Conservation (phyloP, 1,140 invertebrate species). For the Leptonema lineaticorne region DNA sequence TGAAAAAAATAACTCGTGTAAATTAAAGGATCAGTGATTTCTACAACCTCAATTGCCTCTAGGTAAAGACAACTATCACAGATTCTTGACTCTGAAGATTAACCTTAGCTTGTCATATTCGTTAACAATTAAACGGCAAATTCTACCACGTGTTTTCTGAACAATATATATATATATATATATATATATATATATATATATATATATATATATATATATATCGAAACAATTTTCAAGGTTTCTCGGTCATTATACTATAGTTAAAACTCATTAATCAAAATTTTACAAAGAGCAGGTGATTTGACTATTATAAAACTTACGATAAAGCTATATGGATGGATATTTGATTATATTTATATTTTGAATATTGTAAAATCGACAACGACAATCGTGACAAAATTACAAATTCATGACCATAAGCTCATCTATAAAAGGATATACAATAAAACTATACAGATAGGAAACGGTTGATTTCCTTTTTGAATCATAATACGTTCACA, state of each 20-base stretch:
- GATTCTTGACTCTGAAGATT: not conserved
- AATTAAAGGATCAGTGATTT: not conserved
- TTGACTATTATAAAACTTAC: not conserved
- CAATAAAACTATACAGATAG: not conserved
- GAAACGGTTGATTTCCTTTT: not conserved
- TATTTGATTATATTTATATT: not conserved
- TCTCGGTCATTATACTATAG: not conserved
- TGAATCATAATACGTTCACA: too few relatives aligned
- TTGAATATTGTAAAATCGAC: not conserved
- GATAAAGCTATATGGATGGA: not conserved
- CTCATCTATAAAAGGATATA: not conserved
- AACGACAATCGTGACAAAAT: not conserved
- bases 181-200: too few relatives aligned
- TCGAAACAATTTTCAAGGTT: too few relatives aligned
- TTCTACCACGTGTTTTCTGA: not conserved
- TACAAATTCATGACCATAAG: not conserved
- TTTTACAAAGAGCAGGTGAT: slow-evolving; percentile 1
- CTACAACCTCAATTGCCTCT: not conserved
- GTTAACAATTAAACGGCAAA: not conserved
- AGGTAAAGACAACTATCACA: not conserved
- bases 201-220: too few relatives aligned
- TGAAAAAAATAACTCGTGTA: not conserved
- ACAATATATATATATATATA: too few relatives aligned
- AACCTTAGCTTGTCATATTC: not conserved
- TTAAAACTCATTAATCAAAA: too few relatives aligned